Percentiles rank a stretch among this genome's conserved stretches.
Conservation (phyloP, 2,113 vertebrate genomes). For the Lophotis ruficrista region DNA sequence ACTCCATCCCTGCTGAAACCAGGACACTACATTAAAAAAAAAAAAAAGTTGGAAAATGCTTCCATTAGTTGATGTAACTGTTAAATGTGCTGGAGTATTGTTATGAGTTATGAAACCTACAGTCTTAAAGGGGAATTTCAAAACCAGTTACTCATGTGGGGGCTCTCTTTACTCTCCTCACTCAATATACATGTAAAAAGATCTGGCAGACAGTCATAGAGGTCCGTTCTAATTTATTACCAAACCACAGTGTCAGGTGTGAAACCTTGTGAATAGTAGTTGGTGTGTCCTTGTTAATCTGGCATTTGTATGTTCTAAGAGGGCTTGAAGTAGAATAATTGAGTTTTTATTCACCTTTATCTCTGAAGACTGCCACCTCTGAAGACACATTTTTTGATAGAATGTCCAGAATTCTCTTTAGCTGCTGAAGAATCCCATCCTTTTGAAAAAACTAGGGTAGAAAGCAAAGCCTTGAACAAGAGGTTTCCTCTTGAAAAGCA, state of each 20-base stretch:
- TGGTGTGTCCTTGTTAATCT: not conserved
- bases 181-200: not conserved
- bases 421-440: not conserved
- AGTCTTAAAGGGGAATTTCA: not conserved
- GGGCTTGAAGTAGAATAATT: not conserved
- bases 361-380: not conserved
- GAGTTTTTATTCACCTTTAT: not conserved
- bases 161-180: fast-evolving
- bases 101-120: not conserved
- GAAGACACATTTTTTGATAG: not conserved
- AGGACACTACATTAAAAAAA: too few species aligned
- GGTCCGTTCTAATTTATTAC: not conserved
- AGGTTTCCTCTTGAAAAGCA: not conserved
- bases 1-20: too few species aligned
- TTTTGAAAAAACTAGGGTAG: not conserved
- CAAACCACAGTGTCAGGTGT: not conserved
- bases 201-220: not conserved
- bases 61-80: not conserved
- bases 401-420: not conserved
- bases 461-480: not conserved
- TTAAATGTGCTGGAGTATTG: not conserved
- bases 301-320: not conserved
- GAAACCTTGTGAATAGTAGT: not conserved
- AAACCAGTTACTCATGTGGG: not conserved
- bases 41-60: not conserved